Evolutionary conservation across 2,113 vertebrate genomes (phyloP).

Genomic region (Acrocephalus kingi): DNA sequence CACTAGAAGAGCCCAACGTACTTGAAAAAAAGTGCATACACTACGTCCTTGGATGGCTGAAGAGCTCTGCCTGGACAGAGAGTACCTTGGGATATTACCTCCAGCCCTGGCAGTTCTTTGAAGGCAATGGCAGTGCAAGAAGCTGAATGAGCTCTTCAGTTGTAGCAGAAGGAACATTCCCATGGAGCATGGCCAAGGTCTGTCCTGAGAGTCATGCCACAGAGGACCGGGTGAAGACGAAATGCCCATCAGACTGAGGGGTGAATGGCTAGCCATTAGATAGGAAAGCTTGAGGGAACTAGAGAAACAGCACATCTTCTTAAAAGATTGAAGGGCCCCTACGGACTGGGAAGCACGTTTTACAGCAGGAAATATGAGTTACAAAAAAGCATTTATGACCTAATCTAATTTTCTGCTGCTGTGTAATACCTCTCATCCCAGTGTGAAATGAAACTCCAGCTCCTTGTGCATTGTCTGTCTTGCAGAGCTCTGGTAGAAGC

Average conservation of each 20-base stretch:
- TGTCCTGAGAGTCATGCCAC: not conserved
- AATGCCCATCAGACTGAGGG: not conserved
- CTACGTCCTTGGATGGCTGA: not conserved
- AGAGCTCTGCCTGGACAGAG: not conserved
- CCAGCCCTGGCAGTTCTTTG: not conserved
- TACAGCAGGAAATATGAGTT: not conserved
- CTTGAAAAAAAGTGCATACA: not conserved
- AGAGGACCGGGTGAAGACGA: not conserved
- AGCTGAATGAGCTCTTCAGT: fast-evolving
- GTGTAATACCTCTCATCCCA: not conserved
- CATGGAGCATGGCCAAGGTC: not conserved
- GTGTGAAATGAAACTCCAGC: not conserved
- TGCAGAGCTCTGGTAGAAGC: not conserved
- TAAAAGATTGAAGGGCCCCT: not conserved
- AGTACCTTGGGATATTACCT: not conserved
- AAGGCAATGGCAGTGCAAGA: not conserved
- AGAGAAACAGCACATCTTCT: not conserved
- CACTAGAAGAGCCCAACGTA: not conserved
- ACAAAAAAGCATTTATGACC: not conserved
- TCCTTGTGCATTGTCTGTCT: not conserved
- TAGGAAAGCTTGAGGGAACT: not conserved
- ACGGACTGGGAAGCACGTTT: not conserved
- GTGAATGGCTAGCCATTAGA: not conserved
- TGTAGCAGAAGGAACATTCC: not conserved
- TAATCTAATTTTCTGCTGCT: not conserved